phyloP scores from a whole-genome alignment of 30 jellyfish, hydroid and myxozoan genomes.

The Pseudorhiza aurosa region DNA sequence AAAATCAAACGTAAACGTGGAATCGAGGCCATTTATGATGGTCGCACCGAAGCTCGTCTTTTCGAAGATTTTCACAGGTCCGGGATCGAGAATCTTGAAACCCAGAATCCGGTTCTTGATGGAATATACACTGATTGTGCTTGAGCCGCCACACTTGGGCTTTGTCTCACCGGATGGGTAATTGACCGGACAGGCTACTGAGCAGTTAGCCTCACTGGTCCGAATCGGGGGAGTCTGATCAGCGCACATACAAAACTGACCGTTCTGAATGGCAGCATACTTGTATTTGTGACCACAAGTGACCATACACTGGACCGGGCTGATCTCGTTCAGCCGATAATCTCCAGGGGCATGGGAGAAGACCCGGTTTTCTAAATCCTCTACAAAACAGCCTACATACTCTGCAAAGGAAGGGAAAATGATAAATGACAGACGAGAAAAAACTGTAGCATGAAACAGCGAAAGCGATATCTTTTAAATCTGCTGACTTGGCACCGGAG shows the following conservation, averaged over 20 bases:
- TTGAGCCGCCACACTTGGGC: conserved; percentile 90
- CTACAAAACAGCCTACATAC: conserved; percentile 87
- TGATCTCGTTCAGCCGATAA: conserved; percentile 76
- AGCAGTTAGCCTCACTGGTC: conserved; percentile 63
- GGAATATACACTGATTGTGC: conserved; percentile 85
- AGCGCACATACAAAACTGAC: conserved; percentile 88
- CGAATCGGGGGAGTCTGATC: conserved; percentile 40
- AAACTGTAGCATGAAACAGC: too few relatives aligned
- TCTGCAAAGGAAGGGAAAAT: conserved; percentile 42
- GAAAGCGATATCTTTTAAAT: too few relatives aligned
- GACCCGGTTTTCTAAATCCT: conserved; percentile 62
- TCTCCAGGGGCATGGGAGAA: conserved; percentile 92
- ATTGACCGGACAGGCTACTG: conserved; percentile 50
- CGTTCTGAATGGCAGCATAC: conserved; percentile 92
- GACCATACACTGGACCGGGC: conserved; percentile 93
- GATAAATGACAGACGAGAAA: too few relatives aligned
- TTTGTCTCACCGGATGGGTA: conserved; percentile 59
- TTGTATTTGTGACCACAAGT: conserved; percentile 85
- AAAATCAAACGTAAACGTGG: conserved; percentile 37
- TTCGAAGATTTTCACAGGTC: conserved; percentile 57
- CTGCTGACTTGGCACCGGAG: too few relatives aligned
- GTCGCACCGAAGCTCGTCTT: conserved; percentile 47
- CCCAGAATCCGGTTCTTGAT: conserved; percentile 82
- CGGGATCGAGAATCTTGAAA: conserved; percentile 65
- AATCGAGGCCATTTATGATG: conserved; percentile 61